These are phyloP conservation scores for Leiothrix lutea DNA, from an alignment of 2,113 vertebrate species.

Conservation along the genomic window DNA sequence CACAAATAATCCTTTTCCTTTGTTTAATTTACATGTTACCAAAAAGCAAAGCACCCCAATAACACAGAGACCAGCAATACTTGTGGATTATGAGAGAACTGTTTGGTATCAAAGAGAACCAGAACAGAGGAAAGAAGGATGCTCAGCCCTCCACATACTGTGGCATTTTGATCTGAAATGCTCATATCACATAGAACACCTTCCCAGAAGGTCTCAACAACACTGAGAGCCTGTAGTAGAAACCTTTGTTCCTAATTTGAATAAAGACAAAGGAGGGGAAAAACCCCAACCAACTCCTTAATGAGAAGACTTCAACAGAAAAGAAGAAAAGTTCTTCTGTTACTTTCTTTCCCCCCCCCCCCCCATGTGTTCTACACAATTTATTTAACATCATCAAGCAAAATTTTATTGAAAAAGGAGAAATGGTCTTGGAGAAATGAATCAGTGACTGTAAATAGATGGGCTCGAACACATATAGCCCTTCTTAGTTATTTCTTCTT, in stretches of 20 bases:
- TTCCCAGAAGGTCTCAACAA: not conserved
- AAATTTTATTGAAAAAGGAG: not conserved
- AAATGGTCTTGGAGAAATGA: not conserved
- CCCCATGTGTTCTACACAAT: not conserved
- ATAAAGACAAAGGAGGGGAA: not conserved
- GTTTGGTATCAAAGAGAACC: not conserved
- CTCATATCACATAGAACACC: not conserved
- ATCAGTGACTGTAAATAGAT: not conserved
- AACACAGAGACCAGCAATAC: not conserved
- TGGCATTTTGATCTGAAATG: not conserved
- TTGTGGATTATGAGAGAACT: not conserved
- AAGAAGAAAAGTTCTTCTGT: not conserved
- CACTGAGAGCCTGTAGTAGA: not conserved
- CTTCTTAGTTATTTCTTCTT: not conserved
- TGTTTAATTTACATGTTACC: not conserved
- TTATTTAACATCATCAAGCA: not conserved
- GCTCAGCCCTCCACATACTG: not conserved
- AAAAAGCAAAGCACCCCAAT: not conserved
- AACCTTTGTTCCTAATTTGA: not conserved
- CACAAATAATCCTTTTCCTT: not conserved
- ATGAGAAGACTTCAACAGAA: not conserved
- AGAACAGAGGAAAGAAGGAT: not conserved
- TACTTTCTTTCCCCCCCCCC: accelerated
- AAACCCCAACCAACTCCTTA: not conserved
- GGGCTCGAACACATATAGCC: not conserved